Percentiles rank a stretch among this genome's conserved stretches.
phyloP scores from a whole-genome alignment of 2,888 invertebrate species.

The Tiliacea citrago region DNA sequence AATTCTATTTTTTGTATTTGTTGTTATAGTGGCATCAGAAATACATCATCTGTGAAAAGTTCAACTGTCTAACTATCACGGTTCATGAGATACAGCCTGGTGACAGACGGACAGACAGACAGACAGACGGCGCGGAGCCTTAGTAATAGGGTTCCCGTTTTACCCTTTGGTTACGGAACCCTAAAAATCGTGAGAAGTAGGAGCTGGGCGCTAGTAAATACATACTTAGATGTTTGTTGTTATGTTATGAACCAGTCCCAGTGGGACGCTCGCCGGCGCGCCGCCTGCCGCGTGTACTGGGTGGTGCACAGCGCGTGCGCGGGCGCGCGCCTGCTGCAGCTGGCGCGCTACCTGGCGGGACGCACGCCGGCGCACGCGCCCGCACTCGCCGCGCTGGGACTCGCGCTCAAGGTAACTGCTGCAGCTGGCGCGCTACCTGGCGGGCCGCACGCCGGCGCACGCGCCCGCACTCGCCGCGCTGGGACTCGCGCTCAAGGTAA shows the following conservation, averaged over 20 bases:
- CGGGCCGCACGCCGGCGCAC: constrained; percentile 81
- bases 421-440: constrained; percentile 91
- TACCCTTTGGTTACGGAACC: too few species aligned
- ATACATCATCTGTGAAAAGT: too few species aligned
- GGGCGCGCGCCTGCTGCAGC: constrained; percentile 86
- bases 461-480: constrained; percentile 89
- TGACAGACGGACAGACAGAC: too few species aligned
- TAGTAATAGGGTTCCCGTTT: too few species aligned
- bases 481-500: constrained; percentile 83
- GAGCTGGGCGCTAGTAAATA: background rate
- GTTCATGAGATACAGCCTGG: too few species aligned
- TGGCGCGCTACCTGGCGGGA: constrained; percentile 91
- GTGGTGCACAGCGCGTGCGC: constrained; percentile 84
- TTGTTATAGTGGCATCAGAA: too few species aligned
- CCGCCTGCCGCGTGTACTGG: constrained; percentile 86
- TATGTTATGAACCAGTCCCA: constrained; percentile 15
- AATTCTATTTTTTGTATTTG: too few species aligned
- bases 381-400: constrained; percentile 89
- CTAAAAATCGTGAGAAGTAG: background rate
- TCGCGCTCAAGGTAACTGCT: constrained; percentile 84
- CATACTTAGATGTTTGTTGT: background rate
- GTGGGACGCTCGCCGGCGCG: constrained; percentile 67
- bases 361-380: constrained; percentile 81
- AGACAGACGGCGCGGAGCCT: too few species aligned
- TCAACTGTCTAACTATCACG: too few species aligned